Percentiles rank a stretch among this genome's conserved stretches.
Evolutionary conservation across 2,113 vertebrate species (phyloP).

Genomic region (Vimba vimba): DNA sequence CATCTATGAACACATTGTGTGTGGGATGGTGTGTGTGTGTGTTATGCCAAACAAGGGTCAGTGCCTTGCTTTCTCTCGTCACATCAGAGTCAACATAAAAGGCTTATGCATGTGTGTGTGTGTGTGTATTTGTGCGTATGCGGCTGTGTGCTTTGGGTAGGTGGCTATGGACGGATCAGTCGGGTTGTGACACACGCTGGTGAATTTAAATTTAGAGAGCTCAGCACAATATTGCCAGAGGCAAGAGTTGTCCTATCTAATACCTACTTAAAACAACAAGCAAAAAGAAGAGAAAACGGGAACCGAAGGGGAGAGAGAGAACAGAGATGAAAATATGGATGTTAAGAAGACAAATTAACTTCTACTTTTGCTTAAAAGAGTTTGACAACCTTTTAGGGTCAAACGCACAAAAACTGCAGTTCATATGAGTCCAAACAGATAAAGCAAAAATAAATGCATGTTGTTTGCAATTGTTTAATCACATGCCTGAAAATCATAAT

Average conservation of each 20-base stretch:
- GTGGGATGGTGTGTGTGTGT: constrained; percentile 49
- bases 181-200: constrained; percentile 47
- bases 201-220: constrained; percentile 53
- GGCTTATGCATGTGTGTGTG: constrained; percentile 8
- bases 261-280: constrained; percentile 53
- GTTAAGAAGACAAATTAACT: not conserved
- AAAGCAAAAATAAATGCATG: constrained; percentile 8
- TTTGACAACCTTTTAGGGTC: not conserved
- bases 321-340: constrained; percentile 1
- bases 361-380: not conserved
- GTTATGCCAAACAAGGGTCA: constrained; percentile 56
- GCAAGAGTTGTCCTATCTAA: constrained; percentile 55
- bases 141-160: constrained; percentile 55
- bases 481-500: constrained; percentile 2
- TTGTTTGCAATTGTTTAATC: not conserved
- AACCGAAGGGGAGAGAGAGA: not conserved
- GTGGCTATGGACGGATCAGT: constrained; percentile 46
- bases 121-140: constrained; percentile 34
- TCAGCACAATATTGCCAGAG: constrained; percentile 48
- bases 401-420: not conserved
- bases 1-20: constrained; percentile 46
- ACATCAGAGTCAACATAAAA: constrained; percentile 30
- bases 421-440: not conserved
- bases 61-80: constrained; percentile 22
- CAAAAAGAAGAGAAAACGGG: constrained; percentile 6